Base-by-base conservation (phyloP, 1,140 invertebrate species). In the Bilobella aurantiaca region DNA sequence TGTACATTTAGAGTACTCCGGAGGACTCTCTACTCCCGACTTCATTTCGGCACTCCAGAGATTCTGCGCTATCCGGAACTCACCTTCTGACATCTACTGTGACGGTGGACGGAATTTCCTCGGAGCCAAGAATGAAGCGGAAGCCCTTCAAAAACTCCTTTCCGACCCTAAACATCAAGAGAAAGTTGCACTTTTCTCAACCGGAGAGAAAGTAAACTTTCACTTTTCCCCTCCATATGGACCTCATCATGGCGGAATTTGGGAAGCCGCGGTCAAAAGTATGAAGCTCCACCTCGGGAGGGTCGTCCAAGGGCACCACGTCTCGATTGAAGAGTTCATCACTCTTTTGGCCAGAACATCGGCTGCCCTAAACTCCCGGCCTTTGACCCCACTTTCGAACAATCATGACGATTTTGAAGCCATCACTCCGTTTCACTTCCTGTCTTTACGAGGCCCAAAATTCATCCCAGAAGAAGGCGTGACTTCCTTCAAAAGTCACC, bases 341-440 rank as follows among this genome's bases (percentile, higher is more conserved):
- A 76, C 75, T 14, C 64, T 73, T 25, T 58, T 77, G 29, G 71
- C 70, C 46, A 73, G 75, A 63, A 66, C 76, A 2, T 75, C 76
- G 47, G 73, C 75, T 1, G 60, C 74, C 28, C 65, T 78, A 3
- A 79, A 79, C 69, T 77, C 74, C 18, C 72, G 77, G 31, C 76
- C 76, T n/a, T 32, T 79, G n/a, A 75, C 73, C 25, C 74, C 75
- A 42, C 31, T 79, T 1, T 73, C 74, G 12, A 64, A 69, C 32
- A 72, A 75, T 66, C 74, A 73, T 30, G 63, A 69, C 59, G 75
- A 78, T 59, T 66, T 75, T 0, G 59, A 61, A 8, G 66, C 64
- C 34, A 63, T 75, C 56, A 75, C 73, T 23, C 73, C 74, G 32
- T 37, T 69, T 3, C 63, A 69, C 56, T 69, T 73, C 30, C 46